Base-by-base conservation (phyloP, 2,888 invertebrate species). In the Oegoconia quadripuncta region DNA sequence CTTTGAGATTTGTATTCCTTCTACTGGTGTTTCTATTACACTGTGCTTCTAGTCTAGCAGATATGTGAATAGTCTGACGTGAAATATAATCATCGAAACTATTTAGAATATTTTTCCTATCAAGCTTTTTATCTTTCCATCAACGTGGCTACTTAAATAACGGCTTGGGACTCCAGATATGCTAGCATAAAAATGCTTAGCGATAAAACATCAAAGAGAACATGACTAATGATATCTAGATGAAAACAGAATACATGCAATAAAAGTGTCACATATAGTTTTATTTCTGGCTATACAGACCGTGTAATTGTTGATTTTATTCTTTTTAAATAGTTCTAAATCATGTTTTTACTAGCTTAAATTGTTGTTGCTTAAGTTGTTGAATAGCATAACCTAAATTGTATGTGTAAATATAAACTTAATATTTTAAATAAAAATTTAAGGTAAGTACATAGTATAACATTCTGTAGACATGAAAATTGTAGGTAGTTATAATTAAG, bases 121-220 rank as follows among this genome's bases (percentile, higher is more conserved):
- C 55, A 52, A 41, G 37, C 49, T 42, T 53, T 60, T 55, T 63
- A 65, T 69, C 57, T 58, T 56, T 67, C 67, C 55, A 67, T 71
- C 71, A 69, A 54, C 64, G 46, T 62, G 40, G 53, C 49, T 66
- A 62, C 71, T 66, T 72, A 70, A 55, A 70, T 64, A 70, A 66
- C 59, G 50, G 41, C 33, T 18, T 44, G 50, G 55, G 61, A 55
- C 56, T 64, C 62, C 54, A 61, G 60, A 72, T 71, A 69, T 64
- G 68, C 62, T 64, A 71, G 59, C 65, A 74, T 73, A 75, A 79
- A 77, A 82, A 77, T 71, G 68, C 73, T 76, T 55, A 54, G 57
- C 73, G 70, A 81, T 79, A 71, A 66, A 78, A 83, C 77, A 77
- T 84, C 84, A 84, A 86, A 86, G 78, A 58, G 43, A 58, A 57